phyloP scores from a whole-genome alignment of 2,888 invertebrate genomes.

The Drosophila quinaria region DNA sequence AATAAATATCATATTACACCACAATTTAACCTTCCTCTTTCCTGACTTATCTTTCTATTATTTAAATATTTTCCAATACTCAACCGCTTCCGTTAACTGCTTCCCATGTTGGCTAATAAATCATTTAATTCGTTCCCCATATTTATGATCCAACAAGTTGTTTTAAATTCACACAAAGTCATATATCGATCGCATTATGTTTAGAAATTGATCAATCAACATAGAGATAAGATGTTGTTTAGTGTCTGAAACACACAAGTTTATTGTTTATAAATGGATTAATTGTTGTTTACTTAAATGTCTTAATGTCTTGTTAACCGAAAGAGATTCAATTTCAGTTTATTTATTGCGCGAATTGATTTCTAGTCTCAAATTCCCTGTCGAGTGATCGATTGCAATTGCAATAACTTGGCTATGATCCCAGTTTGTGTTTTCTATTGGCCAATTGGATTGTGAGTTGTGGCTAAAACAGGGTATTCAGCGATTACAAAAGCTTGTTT shows the following conservation, averaged over 20 bases:
- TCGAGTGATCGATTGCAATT: conserved; percentile 34
- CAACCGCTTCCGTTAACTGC: neutral
- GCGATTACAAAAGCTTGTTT: conserved; percentile 51
- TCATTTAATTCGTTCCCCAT: conserved; percentile 10
- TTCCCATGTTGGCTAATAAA: conserved; percentile 9
- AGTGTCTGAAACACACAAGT: conserved; percentile 27
- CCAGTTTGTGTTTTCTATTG: conserved; percentile 21
- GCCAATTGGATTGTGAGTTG: conserved; percentile 4
- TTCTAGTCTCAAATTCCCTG: conserved; percentile 2
- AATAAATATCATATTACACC: conserved; percentile 15
- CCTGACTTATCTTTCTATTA: neutral
- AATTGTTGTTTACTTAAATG: conserved; percentile 27
- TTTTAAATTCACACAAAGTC: conserved; percentile 4
- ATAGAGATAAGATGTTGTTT: conserved; percentile 17
- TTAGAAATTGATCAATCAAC: conserved; percentile 27
- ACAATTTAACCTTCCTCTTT: neutral
- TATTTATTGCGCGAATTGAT: conserved; percentile 18
- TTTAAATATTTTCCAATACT: conserved; percentile 7
- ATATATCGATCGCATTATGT: conserved; percentile 22
- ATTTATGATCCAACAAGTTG: conserved; percentile 1
- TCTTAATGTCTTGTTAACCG: conserved; percentile 14
- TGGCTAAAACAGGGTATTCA: conserved; percentile 7
- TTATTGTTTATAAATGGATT: conserved; percentile 41
- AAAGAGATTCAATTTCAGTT: conserved; percentile 13
- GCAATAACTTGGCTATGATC: conserved; percentile 28